Conservation (phyloP, 2,888 invertebrate genomes). For the Drosophila nr. perissopoda region DNA sequence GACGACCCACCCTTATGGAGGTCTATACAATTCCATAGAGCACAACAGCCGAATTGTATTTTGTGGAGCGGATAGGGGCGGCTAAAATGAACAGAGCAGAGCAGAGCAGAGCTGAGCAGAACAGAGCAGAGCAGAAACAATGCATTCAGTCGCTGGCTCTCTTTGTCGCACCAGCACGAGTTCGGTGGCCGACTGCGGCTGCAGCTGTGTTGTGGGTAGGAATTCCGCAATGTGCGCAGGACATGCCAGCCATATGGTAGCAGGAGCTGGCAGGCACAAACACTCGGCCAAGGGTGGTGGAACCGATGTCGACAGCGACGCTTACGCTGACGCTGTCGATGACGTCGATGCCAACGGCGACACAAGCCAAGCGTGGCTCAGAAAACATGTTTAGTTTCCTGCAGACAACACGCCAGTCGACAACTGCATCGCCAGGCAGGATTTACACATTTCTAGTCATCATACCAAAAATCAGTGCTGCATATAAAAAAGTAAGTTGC, state of each 20-base stretch:
- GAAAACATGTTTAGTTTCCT: slow-evolving; percentile 55
- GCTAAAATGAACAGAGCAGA: slow-evolving; percentile 12
- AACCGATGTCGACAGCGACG: slow-evolving; percentile 28
- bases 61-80: slow-evolving; percentile 40
- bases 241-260: slow-evolving; percentile 69
- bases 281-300: slow-evolving; percentile 49
- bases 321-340: background rate
- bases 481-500: background rate
- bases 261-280: slow-evolving; percentile 30
- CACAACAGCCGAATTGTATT: slow-evolving; percentile 30
- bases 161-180: slow-evolving; percentile 5
- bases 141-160: slow-evolving; percentile 23
- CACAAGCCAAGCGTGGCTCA: slow-evolving; percentile 55
- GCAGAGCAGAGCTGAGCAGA: slow-evolving; percentile 19
- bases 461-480: slow-evolving; percentile 53
- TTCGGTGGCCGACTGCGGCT: slow-evolving; percentile 45
- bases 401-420: slow-evolving; percentile 51
- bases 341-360: slow-evolving; percentile 16
- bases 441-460: slow-evolving; percentile 58
- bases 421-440: slow-evolving; percentile 52
- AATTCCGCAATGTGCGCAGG: slow-evolving; percentile 77
- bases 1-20: slow-evolving; percentile 44
- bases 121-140: slow-evolving; percentile 21
- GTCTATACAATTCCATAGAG: slow-evolving; percentile 37
- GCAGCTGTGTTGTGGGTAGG: slow-evolving; percentile 60